Evolutionary conservation across 1,140 invertebrate genomes (phyloP).

Genomic region (Papilio dardanus): DNA sequence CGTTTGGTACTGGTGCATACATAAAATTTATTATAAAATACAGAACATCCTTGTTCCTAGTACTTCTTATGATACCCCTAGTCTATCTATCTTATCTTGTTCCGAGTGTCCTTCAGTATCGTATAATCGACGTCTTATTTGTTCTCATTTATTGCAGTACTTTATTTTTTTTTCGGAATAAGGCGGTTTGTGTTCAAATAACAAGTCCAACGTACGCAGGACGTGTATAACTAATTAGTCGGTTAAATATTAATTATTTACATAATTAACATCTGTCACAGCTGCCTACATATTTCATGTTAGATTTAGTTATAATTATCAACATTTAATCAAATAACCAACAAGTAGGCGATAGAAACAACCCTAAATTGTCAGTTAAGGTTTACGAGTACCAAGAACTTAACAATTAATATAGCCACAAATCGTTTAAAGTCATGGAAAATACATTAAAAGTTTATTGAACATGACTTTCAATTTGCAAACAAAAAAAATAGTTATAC

Average conservation of each 20-base stretch:
- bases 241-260: constrained; percentile 14
- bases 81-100: too few relatives aligned
- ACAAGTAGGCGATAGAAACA: neutral
- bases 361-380: neutral
- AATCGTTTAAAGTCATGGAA: constrained; percentile 26
- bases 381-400: neutral
- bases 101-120: too few relatives aligned
- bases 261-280: constrained; percentile 21
- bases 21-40: too few relatives aligned
- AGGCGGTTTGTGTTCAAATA: constrained; percentile 8
- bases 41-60: too few relatives aligned
- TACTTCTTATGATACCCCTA: too few relatives aligned
- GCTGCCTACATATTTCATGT: constrained; percentile 11
- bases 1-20: too few relatives aligned
- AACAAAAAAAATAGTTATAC: constrained; percentile 48
- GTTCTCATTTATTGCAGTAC: too few relatives aligned
- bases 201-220: neutral
- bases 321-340: neutral
- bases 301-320: neutral
- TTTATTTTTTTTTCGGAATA: too few relatives aligned
- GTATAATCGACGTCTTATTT: too few relatives aligned
- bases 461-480: constrained; percentile 68
- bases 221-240: constrained; percentile 26
- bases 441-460: constrained; percentile 34
- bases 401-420: constrained; percentile 22